A percentile compares a stretch with the other conserved stretches of the same genome.
Conservation (phyloP, 2,797 vertebrate species). For the Neomorphus geoffroyi region DNA sequence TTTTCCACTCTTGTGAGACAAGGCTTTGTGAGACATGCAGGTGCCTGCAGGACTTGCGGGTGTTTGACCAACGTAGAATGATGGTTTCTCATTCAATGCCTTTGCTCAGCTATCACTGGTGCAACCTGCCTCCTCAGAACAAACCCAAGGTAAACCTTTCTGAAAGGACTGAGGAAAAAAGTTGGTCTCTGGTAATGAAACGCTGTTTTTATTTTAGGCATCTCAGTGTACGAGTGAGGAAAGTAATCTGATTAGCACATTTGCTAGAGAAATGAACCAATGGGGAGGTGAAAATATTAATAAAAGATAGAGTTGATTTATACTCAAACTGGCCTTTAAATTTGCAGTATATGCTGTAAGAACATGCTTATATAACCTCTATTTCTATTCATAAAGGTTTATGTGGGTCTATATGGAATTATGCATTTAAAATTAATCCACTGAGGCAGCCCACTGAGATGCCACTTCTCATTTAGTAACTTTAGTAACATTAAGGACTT, state of each 20-base stretch:
- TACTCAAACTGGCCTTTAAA: constrained; percentile 52
- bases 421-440: constrained; percentile 71
- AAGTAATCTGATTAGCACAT: constrained; percentile 38
- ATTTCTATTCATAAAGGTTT: constrained; percentile 67
- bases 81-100: background rate
- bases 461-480: constrained; percentile 67
- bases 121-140: background rate
- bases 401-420: constrained; percentile 69
- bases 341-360: constrained; percentile 44
- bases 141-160: background rate
- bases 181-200: constrained; percentile 8
- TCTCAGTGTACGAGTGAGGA: constrained; percentile 4
- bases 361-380: constrained; percentile 66
- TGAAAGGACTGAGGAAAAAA: background rate
- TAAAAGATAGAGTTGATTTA: constrained; percentile 54
- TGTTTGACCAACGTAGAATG: background rate
- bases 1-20: background rate
- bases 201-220: constrained; percentile 33
- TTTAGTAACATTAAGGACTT: constrained; percentile 60
- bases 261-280: constrained; percentile 39
- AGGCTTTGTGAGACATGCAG: background rate
- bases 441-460: constrained; percentile 69
- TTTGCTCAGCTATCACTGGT: background rate
- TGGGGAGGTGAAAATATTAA: constrained; percentile 48
- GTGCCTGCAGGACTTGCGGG: background rate